Base-by-base conservation (phyloP, 2,888 invertebrate genomes). In the Dyspetes luteomarginatus region DNA sequence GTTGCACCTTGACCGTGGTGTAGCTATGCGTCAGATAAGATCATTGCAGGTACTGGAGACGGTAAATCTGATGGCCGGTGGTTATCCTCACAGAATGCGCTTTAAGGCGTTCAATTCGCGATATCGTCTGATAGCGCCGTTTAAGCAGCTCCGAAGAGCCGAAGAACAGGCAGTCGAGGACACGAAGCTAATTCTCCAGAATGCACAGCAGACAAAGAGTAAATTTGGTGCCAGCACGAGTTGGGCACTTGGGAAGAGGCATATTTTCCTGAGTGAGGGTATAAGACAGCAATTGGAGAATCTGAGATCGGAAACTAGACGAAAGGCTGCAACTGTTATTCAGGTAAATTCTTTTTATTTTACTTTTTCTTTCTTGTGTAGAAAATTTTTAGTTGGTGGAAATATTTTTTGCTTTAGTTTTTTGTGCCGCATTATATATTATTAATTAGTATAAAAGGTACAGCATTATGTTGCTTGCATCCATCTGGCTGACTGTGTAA, bases 261-360 rank as follows among this genome's bases (percentile, higher is more conserved):
- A 98, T 92, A 97, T 98, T 56, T 98, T 98, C 92, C 94, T 98
- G 80, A 98, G 98, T 93, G 98, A 98, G 93, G 97, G 97, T 28
- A 97, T 98, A 89, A 94, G 98, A 4, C 98, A 98, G 93, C 97
- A 97, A 87, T 92, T 98, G 86, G 98, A 98, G 91, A 95, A 95
- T 78, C 93, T 97, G 88, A 94, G 98, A 4, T 94, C 95, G 26
- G 95, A 96, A 81, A 96, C 96, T 2, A 94, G 97, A 0, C 94
- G 95, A 85, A 94, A 95, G 84, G 97, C 97, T 12, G 98, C 98
- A 0, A 95, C 95, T n/a, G 92, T 95, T 60, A 96, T 98, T 88
- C 98, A 95, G 89, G 92, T 90, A 24, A 3, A 43, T 60, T 15
- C 19, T 5, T 30, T 67, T 24, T 1, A 22, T 50, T 56, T 15